phyloP scores from a whole-genome alignment of 2,888 invertebrate genomes.

The Cheiracanthium punctorium region DNA sequence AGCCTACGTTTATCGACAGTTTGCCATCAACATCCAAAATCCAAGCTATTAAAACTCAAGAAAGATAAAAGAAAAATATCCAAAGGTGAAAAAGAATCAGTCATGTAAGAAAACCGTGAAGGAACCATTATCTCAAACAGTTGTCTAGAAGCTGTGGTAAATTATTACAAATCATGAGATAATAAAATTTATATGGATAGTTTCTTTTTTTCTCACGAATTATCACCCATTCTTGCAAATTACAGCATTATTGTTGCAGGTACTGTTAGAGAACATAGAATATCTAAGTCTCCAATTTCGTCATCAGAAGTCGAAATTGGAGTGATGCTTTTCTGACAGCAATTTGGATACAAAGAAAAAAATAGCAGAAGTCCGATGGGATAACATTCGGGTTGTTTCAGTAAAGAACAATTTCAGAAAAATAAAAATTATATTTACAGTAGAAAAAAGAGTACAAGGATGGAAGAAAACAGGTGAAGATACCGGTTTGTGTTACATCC shows the following conservation, averaged over 20 bases:
- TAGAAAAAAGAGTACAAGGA: background rate
- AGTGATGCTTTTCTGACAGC: background rate
- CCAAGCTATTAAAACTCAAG: background rate
- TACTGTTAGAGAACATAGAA: background rate
- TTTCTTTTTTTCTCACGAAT: background rate
- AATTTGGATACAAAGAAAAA: background rate
- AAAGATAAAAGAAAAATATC: background rate
- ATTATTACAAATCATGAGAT: background rate
- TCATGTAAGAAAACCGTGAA: no score
- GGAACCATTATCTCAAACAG: no score
- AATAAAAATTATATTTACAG: background rate
- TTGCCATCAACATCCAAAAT: background rate
- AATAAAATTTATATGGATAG: background rate
- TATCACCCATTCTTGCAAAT: background rate
- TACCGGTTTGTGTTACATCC: background rate
- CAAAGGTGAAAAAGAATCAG: background rate
- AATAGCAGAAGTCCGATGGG: background rate
- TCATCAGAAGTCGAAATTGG: background rate
- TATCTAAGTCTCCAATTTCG: background rate
- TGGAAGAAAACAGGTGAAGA: slow-evolving; percentile 3
- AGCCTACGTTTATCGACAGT: background rate
- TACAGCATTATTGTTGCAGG: background rate
- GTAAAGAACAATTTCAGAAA: background rate
- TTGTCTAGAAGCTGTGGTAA: background rate
- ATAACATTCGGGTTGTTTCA: background rate